Conservation (phyloP, 1,140 invertebrate genomes). For the Elysia chlorotica region DNA sequence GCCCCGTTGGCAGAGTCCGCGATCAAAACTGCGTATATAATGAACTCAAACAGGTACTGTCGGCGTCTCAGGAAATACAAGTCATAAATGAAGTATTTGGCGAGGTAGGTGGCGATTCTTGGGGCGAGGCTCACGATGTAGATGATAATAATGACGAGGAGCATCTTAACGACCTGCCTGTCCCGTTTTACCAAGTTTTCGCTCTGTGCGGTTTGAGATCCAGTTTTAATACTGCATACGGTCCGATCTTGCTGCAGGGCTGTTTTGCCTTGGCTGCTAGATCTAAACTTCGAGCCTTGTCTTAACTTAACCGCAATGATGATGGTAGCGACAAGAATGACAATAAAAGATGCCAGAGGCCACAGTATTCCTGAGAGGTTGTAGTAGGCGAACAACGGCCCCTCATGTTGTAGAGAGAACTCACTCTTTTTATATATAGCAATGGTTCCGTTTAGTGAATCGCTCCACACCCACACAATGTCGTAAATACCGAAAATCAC, state of each 20-base stretch:
- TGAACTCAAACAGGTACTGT: neutral
- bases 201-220: neutral
- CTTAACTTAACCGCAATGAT: neutral
- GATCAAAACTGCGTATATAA: neutral
- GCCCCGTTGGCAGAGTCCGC: neutral
- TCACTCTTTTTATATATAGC: neutral
- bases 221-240: neutral
- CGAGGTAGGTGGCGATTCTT: neutral
- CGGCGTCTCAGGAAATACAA: neutral
- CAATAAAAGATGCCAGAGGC: neutral
- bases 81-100: constrained; percentile 3
- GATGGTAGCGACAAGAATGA: neutral
- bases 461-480: constrained; percentile 4
- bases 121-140: constrained; percentile 4
- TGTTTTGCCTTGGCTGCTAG: neutral
- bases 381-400: neutral
- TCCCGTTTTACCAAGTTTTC: neutral
- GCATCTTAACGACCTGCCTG: neutral
- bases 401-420: neutral
- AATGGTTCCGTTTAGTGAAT: neutral
- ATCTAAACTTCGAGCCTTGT: neutral
- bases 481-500: constrained; percentile 3
- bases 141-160: neutral
- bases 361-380: constrained; percentile 4
- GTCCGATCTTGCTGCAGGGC: neutral